Percentiles rank a stretch among this genome's conserved stretches.
phyloP scores from a whole-genome alignment of 2,888 invertebrate species.

The Venusia cambrica region DNA sequence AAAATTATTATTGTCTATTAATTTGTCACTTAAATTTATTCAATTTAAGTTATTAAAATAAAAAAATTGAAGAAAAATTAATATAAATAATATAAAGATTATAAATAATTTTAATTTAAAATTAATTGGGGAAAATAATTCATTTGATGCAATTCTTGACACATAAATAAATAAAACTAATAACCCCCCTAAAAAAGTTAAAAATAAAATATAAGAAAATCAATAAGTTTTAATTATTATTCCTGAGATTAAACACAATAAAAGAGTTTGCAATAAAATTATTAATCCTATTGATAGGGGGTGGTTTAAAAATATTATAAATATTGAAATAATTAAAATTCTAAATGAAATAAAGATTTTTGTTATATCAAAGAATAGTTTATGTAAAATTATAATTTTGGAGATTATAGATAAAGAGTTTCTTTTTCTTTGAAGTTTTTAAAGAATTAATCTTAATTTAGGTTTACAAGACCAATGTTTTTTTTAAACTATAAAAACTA shows the following conservation, averaged over 20 bases:
- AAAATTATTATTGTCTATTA: conserved; percentile 41
- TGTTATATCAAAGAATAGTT: conserved; percentile 81
- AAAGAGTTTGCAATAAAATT: conserved; percentile 75
- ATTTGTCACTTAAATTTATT: conserved; percentile 54
- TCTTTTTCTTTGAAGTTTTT: conserved; percentile 83
- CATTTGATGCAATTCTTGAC: conserved; percentile 82
- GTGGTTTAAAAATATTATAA: conserved; percentile 60
- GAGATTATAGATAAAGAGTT: conserved; percentile 82
- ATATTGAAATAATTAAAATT: conserved; percentile 52
- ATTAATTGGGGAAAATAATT: conserved; percentile 66
- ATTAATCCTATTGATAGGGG: conserved; percentile 78
- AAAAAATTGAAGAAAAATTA: conserved; percentile 37
- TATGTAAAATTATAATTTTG: conserved; percentile 86
- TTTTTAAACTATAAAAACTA: conserved; percentile 83
- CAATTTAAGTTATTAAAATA: conserved; percentile 46
- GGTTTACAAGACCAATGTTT: conserved; percentile 86
- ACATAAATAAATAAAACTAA: conserved; percentile 85
- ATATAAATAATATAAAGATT: conserved; percentile 36
- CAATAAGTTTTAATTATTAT: conserved; percentile 75
- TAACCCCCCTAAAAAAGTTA: conserved; percentile 83
- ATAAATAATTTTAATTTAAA: conserved; percentile 43
- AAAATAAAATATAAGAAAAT: conserved; percentile 83
- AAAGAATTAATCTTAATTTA: conserved; percentile 77
- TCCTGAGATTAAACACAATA: conserved; percentile 68
- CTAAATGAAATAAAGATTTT: conserved; percentile 58